Conservation (phyloP, 2,113 vertebrate species). For the Cyrtonyx montezumae region DNA sequence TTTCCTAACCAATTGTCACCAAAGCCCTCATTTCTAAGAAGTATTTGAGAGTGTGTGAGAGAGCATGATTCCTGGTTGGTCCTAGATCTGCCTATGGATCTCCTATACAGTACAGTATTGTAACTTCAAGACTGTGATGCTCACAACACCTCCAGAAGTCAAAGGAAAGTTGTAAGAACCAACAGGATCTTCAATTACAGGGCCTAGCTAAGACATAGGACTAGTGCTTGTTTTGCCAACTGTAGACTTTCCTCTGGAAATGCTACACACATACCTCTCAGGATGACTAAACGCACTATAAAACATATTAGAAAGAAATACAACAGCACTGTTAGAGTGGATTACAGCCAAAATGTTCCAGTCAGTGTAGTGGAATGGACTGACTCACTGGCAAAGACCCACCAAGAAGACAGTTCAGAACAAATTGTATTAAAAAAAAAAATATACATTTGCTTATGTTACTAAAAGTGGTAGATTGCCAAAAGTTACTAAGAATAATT, state of each 20-base stretch:
- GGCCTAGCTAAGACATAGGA: background rate
- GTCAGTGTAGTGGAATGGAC: background rate
- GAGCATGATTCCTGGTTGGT: background rate
- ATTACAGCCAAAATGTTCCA: conserved; percentile 24
- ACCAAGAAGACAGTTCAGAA: conserved; percentile 18
- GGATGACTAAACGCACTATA: background rate
- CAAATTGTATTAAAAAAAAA: conserved; percentile 53
- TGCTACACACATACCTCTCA: rapidly evolving
- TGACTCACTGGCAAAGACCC: conserved; percentile 33
- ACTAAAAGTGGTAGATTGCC: conserved; percentile 43
- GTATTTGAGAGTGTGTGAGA: background rate
- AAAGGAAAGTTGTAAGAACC: background rate
- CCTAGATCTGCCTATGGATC: background rate
- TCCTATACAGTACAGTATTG: background rate
- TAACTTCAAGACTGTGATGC: background rate
- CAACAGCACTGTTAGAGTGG: background rate
- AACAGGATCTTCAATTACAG: background rate
- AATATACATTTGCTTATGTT: conserved; percentile 48
- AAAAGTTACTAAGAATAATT: conserved; percentile 60
- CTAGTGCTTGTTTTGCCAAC: background rate
- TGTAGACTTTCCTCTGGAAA: background rate
- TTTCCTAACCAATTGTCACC: background rate
- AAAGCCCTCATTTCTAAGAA: background rate
- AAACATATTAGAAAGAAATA: background rate
- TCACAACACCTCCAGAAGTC: background rate